These are phyloP conservation scores for Sepioteuthis lessoniana DNA, from an alignment of 2,888 invertebrate genomes.

Conservation along the genomic window DNA sequence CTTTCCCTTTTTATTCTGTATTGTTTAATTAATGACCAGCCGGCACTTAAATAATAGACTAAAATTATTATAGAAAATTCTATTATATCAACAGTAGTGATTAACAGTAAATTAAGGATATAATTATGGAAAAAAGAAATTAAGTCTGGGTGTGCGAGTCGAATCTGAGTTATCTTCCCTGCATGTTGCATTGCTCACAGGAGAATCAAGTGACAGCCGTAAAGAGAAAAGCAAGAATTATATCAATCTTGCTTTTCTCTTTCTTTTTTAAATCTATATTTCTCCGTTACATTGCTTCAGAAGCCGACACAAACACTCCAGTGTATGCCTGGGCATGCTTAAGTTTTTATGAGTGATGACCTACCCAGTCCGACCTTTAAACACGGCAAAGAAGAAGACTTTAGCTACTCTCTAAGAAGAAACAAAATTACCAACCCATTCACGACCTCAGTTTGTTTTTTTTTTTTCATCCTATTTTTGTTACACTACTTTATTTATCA, in stretches of 20 bases:
- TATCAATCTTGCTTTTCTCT: neutral
- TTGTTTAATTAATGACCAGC: too few species aligned
- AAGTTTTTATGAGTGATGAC: neutral
- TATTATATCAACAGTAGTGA: neutral
- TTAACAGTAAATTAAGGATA: neutral
- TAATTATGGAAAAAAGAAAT: neutral
- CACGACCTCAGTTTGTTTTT: too few species aligned
- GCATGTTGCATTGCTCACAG: neutral
- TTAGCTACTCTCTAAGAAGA: neutral
- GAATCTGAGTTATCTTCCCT: neutral
- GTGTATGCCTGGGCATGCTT: neutral
- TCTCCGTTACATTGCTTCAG: neutral
- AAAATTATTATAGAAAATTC: neutral
- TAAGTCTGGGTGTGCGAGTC: neutral
- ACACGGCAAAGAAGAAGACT: neutral
- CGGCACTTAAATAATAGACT: neutral
- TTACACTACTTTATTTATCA: too few species aligned
- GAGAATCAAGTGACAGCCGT: neutral
- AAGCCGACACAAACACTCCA: neutral
- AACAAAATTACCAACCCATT: neutral
- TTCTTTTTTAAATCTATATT: neutral
- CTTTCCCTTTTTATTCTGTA: too few species aligned
- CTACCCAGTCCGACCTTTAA: neutral
- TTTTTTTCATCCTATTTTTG: too few species aligned
- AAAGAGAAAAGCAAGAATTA: neutral